These are phyloP conservation scores for Thamnaconus septentrionalis DNA, from an alignment of 2,113 vertebrate genomes.

Conservation along the genomic window DNA sequence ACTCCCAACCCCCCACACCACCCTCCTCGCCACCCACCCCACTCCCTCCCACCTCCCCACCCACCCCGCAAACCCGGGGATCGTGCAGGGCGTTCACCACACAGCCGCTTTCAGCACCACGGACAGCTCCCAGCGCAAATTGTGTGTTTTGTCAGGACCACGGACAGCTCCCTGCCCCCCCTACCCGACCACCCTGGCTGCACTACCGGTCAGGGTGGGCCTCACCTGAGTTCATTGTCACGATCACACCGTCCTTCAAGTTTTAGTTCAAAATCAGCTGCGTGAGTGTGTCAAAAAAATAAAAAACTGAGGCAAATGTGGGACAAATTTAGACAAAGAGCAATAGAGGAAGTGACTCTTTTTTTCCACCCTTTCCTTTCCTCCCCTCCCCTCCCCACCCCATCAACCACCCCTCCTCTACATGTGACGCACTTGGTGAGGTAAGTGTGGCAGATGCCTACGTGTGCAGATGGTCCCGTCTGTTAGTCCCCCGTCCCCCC, in stretches of 20 bases:
- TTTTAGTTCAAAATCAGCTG: not conserved
- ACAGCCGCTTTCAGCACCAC: conserved; percentile 63
- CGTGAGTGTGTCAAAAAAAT: not conserved
- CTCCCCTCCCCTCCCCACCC: too few species aligned
- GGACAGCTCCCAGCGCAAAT: conserved; percentile 47
- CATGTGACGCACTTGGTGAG: conserved; percentile 74
- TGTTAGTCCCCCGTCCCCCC: conserved; percentile 25
- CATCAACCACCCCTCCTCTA: not conserved
- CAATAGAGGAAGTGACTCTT: conserved; percentile 53
- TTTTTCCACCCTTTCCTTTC: not conserved
- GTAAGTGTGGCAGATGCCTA: conserved; percentile 70
- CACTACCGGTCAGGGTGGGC: conserved; percentile 2
- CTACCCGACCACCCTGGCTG: not conserved
- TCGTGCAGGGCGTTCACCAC: conserved; percentile 63
- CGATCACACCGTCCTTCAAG: not conserved
- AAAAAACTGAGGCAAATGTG: not conserved
- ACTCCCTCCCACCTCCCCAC: too few species aligned
- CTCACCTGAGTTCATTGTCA: not conserved
- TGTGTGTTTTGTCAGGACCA: conserved; percentile 34
- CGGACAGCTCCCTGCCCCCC: conserved; percentile 17
- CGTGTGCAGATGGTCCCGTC: conserved; percentile 66
- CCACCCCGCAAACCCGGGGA: not conserved
- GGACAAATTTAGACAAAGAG: conserved; percentile 41
- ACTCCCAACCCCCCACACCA: too few species aligned
- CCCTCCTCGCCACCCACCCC: too few species aligned